Conservation (phyloP, 2,113 vertebrate species). For the Papio anubis region DNA sequence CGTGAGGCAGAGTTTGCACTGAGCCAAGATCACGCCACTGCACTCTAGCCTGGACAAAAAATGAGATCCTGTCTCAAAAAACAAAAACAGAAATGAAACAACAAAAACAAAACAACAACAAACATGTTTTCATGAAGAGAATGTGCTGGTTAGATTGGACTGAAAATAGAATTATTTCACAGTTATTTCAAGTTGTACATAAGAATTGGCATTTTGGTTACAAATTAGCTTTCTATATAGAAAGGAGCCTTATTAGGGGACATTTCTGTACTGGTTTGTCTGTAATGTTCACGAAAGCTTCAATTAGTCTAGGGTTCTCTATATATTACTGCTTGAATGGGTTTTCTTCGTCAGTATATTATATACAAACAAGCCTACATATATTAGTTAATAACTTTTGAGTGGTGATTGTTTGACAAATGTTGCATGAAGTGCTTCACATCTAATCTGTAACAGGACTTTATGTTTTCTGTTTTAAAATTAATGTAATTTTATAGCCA, state of each 20-base stretch:
- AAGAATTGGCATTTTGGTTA: background rate
- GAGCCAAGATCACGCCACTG: no score
- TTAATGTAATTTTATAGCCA: background rate
- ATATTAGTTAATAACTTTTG: background rate
- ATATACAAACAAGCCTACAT: background rate
- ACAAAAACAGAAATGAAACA: no score
- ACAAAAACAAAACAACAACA: no score
- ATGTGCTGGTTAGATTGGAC: background rate
- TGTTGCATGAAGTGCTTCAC: background rate
- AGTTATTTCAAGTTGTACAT: background rate
- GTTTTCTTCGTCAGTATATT: background rate
- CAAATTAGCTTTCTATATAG: background rate
- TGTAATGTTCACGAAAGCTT: background rate
- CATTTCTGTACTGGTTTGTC: background rate
- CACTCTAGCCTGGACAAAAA: no score
- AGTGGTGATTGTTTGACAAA: background rate
- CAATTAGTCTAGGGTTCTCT: background rate
- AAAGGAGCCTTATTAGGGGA: background rate
- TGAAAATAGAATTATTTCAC: background rate
- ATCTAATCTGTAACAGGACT: background rate
- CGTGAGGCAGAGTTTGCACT: no score
- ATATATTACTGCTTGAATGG: background rate
- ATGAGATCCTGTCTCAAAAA: no score
- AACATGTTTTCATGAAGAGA: background rate
- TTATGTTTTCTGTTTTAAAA: background rate